phyloP scores from a whole-genome alignment of 2,113 vertebrate genomes.

The Pygoscelis antarcticus region DNA sequence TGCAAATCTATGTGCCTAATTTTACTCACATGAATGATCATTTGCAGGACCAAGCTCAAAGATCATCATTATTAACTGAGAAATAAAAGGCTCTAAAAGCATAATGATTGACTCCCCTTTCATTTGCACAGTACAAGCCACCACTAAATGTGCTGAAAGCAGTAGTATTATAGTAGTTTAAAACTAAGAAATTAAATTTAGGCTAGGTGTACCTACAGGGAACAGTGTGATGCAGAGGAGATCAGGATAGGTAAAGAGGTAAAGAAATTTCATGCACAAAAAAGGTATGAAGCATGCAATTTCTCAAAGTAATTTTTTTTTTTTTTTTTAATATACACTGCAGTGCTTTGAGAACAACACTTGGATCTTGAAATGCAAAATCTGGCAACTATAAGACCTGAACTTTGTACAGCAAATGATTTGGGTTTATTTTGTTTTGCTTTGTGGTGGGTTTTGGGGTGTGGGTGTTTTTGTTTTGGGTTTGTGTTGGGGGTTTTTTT shows the following conservation, averaged over 20 bases:
- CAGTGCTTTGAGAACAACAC: not conserved
- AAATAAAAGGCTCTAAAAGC: not conserved
- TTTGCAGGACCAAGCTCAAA: not conserved
- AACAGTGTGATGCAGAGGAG: not conserved
- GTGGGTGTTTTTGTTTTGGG: not conserved
- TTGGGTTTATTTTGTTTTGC: not conserved
- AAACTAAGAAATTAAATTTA: not conserved
- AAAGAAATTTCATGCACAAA: not conserved
- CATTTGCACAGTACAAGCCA: not conserved
- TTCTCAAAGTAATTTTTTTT: not conserved
- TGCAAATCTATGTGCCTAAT: not conserved
- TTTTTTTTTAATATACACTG: not conserved
- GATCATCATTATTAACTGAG: not conserved
- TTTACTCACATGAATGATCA: not conserved
- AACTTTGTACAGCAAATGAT: not conserved
- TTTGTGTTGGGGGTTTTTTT: fast-evolving
- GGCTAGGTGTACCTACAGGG: not conserved
- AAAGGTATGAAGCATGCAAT: not conserved
- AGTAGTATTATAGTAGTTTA: not conserved
- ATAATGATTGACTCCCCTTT: not conserved
- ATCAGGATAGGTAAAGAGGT: not conserved
- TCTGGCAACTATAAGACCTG: not conserved
- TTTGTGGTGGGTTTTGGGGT: not conserved
- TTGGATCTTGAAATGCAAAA: not conserved
- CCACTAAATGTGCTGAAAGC: not conserved